Percentiles rank a stretch among this genome's conserved stretches.
These are phyloP conservation scores for Heliconius charithonia DNA, from an alignment of 2,888 invertebrate genomes.

Conservation along the genomic window DNA sequence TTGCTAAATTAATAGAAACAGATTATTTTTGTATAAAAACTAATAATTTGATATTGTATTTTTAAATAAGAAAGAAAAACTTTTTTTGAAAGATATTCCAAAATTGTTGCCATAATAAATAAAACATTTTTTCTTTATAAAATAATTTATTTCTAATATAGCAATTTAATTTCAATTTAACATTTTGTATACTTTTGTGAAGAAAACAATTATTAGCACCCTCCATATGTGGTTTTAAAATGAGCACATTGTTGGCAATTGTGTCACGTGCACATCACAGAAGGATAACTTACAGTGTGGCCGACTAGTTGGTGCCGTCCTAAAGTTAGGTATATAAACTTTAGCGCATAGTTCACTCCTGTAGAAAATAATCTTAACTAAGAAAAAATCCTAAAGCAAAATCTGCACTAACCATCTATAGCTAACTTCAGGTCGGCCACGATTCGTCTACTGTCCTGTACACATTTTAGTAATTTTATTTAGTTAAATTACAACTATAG, in stretches of 20 bases:
- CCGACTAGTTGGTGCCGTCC: background rate
- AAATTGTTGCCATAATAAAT: background rate
- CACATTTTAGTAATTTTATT: conserved; percentile 1
- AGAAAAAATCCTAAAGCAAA: background rate
- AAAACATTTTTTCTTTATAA: background rate
- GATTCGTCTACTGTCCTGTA: background rate
- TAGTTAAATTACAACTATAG: background rate
- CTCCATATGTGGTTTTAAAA: conserved; percentile 2
- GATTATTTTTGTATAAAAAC: background rate
- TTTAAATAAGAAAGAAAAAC: background rate
- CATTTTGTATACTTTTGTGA: background rate
- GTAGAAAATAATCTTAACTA: background rate
- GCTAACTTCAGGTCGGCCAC: background rate
- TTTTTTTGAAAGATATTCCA: background rate
- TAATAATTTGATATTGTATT: background rate
- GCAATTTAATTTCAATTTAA: background rate
- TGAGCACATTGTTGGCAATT: conserved; percentile 27
- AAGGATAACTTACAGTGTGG: background rate
- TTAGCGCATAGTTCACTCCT: background rate
- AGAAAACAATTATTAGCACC: conserved; percentile 3
- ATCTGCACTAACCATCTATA: background rate
- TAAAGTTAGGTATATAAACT: background rate
- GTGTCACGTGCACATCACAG: conserved; percentile 19
- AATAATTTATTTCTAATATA: background rate
- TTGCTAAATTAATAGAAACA: conserved; percentile 14